phyloP scores from a whole-genome alignment of 2,797 vertebrate genomes.

The Lagorchestes hirsutus region DNA sequence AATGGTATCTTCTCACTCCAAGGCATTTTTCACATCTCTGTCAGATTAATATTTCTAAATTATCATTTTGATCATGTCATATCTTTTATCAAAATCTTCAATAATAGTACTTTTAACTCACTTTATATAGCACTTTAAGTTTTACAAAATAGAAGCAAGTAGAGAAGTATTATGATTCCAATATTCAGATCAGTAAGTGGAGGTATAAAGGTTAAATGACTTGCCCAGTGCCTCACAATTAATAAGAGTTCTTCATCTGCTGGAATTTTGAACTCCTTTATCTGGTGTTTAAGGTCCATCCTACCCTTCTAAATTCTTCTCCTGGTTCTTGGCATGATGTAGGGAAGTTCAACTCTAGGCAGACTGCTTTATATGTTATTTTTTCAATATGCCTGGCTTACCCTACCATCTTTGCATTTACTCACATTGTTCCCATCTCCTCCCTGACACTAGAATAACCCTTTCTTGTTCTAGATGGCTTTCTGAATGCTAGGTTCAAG shows the following conservation, averaged over 20 bases:
- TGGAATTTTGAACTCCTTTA: not conserved
- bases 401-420: not conserved
- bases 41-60: not conserved
- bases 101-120: not conserved
- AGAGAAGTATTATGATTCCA: not conserved
- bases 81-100: not conserved
- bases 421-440: not conserved
- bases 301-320: not conserved
- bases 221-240: not conserved
- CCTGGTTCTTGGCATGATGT: not conserved
- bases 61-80: not conserved
- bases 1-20: not conserved
- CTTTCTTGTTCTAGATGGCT: not conserved
- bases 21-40: not conserved
- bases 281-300: not conserved
- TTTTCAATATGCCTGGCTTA: not conserved
- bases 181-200: not conserved
- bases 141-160: not conserved
- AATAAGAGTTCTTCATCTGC: not conserved
- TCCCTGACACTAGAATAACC: not conserved
- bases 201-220: not conserved
- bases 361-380: not conserved
- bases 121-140: not conserved
- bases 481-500: not conserved
- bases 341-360: not conserved